Evolutionary conservation across 2,113 vertebrate genomes (phyloP).

Genomic region (Syrrhaptes paradoxus): DNA sequence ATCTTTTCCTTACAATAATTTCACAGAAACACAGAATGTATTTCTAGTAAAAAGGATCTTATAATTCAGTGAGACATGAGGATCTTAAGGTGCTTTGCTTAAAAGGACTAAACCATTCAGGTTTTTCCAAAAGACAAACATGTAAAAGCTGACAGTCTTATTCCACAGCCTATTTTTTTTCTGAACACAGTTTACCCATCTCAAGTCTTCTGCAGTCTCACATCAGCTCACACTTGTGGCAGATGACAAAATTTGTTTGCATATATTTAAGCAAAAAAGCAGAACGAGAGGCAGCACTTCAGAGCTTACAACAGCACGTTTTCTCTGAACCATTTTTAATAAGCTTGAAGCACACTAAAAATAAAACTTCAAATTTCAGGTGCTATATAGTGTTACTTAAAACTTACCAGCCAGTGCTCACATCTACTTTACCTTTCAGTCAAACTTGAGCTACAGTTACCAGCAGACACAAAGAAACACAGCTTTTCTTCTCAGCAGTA

Average conservation of each 20-base stretch:
- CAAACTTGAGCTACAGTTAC: neutral
- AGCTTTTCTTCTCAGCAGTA: neutral
- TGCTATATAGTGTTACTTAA: neutral
- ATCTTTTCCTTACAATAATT: neutral
- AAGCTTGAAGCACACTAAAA: neutral
- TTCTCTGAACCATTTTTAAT: neutral
- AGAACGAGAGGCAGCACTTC: neutral
- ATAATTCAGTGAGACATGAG: neutral
- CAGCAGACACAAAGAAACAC: neutral
- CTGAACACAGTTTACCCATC: neutral
- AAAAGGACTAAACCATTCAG: neutral
- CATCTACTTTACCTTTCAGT: neutral
- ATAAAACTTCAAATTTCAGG: neutral
- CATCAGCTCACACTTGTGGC: neutral
- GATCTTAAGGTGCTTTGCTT: neutral
- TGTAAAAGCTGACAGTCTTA: neutral
- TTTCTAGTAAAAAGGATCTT: neutral
- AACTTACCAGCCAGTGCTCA: neutral
- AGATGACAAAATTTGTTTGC: neutral
- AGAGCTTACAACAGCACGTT: fast-evolving
- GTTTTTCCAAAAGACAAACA: neutral
- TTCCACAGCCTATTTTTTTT: neutral
- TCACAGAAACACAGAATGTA: neutral
- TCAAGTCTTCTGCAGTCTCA: neutral
- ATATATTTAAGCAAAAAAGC: neutral